Evolutionary conservation across 1,140 invertebrate genomes (phyloP).

Genomic region (Piezodorus guildinii): DNA sequence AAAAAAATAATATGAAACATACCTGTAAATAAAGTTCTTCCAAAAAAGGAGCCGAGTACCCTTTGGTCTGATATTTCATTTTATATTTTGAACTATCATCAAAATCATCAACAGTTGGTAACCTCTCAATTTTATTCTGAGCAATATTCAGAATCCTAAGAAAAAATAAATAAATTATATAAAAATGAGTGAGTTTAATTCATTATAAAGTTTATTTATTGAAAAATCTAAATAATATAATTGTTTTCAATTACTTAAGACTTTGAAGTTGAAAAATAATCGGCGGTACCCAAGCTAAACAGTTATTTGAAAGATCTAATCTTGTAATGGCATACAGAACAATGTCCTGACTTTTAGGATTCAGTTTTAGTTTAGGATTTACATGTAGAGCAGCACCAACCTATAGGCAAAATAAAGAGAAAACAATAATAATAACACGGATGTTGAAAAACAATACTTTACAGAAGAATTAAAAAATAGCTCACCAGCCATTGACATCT

Average conservation of each 20-base stretch:
- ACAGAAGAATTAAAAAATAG: not conserved
- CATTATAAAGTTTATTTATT: not conserved
- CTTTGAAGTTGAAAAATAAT: slow-evolving; percentile 75
- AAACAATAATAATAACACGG: not conserved
- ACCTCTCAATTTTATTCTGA: slow-evolving; percentile 71
- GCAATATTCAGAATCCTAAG: slow-evolving; percentile 72
- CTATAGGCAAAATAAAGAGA: slow-evolving; percentile 24
- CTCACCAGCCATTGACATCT: slow-evolving; percentile 66
- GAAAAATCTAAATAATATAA: not conserved
- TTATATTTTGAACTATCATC: slow-evolving; percentile 25
- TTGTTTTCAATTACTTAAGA: slow-evolving; percentile 33
- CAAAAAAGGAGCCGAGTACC: slow-evolving; percentile 58
- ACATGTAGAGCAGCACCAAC: slow-evolving; percentile 66
- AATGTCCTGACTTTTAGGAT: slow-evolving; percentile 53
- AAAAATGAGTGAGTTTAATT: slow-evolving; percentile 13
- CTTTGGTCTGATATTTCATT: slow-evolving; percentile 26
- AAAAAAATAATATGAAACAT: slow-evolving; percentile 16
- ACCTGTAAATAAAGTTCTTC: slow-evolving; percentile 69
- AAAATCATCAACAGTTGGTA: slow-evolving; percentile 42
- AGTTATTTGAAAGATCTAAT: slow-evolving; percentile 87
- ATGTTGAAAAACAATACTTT: not conserved
- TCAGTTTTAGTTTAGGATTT: slow-evolving; percentile 68
- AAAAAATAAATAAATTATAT: no score
- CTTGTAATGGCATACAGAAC: slow-evolving; percentile 82
- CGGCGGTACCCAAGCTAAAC: slow-evolving; percentile 64